These are phyloP conservation scores for Himalopsyche kuldschensis DNA, from an alignment of 2,888 invertebrate genomes.

Conservation along the genomic window DNA sequence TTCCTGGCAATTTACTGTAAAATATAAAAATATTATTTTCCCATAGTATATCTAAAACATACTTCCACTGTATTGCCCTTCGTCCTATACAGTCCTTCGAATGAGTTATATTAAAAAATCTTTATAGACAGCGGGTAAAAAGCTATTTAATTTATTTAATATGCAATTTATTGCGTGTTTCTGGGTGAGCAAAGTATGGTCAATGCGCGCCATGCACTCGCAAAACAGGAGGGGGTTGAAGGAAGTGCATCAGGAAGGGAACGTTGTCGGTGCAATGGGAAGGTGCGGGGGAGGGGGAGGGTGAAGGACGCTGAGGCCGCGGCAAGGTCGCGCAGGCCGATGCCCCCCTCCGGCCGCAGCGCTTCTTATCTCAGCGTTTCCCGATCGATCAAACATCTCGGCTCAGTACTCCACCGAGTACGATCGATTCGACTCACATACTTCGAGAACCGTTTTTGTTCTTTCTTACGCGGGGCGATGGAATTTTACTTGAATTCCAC, in stretches of 20 bases:
- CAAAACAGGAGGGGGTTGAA: conserved; percentile 1
- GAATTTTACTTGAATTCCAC: not conserved
- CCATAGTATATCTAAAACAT: too few species aligned
- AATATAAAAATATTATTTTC: too few species aligned
- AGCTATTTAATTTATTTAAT: too few species aligned
- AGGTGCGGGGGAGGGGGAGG: not conserved
- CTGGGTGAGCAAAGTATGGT: not conserved
- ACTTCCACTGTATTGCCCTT: too few species aligned
- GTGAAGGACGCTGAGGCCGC: conserved; percentile 27
- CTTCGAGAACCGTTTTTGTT: not conserved
- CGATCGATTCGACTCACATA: not conserved
- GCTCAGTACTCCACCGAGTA: not conserved
- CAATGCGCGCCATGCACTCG: not conserved
- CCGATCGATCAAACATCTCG: not conserved
- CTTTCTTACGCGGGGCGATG: not conserved
- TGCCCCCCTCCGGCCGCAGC: conserved; percentile 15
- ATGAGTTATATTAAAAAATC: too few species aligned
- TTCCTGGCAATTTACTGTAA: too few species aligned
- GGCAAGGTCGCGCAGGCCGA: conserved; percentile 33
- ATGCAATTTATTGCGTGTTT: too few species aligned
- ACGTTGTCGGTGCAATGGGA: not conserved
- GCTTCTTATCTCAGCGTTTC: not conserved
- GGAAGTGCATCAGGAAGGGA: not conserved
- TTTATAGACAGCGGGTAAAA: too few species aligned
- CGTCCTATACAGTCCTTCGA: too few species aligned